These are phyloP conservation scores for Naso thynnoides DNA, from an alignment of 2,797 vertebrate species.

Conservation along the genomic window DNA sequence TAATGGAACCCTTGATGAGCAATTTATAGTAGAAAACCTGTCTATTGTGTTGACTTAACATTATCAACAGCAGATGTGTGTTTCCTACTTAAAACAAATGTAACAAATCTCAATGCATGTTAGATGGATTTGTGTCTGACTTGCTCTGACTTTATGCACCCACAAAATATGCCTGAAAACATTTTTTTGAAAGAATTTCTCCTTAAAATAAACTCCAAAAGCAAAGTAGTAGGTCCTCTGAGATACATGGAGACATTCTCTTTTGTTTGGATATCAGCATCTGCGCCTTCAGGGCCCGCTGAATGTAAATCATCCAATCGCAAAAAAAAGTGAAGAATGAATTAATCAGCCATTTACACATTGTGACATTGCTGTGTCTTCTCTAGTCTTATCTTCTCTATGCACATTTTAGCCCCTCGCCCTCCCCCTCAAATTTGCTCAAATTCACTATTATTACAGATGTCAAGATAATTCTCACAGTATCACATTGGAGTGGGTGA, in stretches of 20 bases:
- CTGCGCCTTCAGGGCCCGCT: slow-evolving; percentile 46
- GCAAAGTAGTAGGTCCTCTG: slow-evolving; percentile 34
- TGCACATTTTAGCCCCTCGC: slow-evolving; percentile 63
- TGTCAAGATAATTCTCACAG: slow-evolving; percentile 69
- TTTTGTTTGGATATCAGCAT: slow-evolving; percentile 58
- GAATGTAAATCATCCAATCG: slow-evolving; percentile 70
- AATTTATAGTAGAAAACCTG: too few species aligned
- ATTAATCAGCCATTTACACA: slow-evolving; percentile 76
- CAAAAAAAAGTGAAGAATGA: slow-evolving; percentile 65
- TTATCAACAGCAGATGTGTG: too few species aligned
- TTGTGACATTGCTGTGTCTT: slow-evolving; percentile 72
- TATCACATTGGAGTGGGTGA: slow-evolving; percentile 60
- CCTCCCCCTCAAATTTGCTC: slow-evolving; percentile 55
- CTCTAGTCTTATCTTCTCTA: slow-evolving; percentile 75
- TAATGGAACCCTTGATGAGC: too few species aligned
- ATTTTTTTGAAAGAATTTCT: slow-evolving; percentile 22
- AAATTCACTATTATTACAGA: slow-evolving; percentile 71
- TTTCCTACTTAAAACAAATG: too few species aligned
- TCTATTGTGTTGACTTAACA: too few species aligned
- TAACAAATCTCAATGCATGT: too few species aligned
- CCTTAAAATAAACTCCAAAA: slow-evolving; percentile 31
- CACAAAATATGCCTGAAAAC: slow-evolving; percentile 24
- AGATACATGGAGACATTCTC: slow-evolving; percentile 34
- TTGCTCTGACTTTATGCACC: too few species aligned
- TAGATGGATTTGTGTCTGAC: too few species aligned